Percentiles rank a stretch among this genome's conserved stretches.
Evolutionary conservation across 2,797 vertebrate species (phyloP).

Genomic region (Galago senegalensis): DNA sequence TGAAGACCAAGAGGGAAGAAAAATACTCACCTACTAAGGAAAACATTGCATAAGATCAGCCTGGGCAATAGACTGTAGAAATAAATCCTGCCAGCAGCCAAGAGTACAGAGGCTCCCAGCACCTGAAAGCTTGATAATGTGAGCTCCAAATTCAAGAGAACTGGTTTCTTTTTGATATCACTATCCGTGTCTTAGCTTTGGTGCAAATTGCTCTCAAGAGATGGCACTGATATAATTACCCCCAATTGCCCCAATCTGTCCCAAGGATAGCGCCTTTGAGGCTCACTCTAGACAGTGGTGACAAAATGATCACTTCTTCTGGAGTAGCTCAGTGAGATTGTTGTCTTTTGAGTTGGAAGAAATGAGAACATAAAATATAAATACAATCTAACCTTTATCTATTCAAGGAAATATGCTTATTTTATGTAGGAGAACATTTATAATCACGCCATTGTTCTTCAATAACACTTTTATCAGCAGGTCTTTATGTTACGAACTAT

Average conservation of each 20-base stretch:
- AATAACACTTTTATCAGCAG: conserved; percentile 19
- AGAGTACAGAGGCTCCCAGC: neutral
- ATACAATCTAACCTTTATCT: neutral
- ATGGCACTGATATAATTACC: neutral
- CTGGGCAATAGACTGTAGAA: neutral
- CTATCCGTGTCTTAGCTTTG: neutral
- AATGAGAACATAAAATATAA: conserved; percentile 49
- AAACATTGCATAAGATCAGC: rapidly evolving
- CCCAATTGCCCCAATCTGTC: neutral
- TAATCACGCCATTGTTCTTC: conserved; percentile 9
- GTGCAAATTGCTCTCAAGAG: neutral
- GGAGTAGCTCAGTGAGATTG: neutral
- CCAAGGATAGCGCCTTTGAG: neutral
- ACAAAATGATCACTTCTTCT: neutral
- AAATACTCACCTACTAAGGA: rapidly evolving
- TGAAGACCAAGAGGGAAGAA: neutral
- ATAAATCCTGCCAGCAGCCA: neutral
- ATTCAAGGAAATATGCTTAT: neutral
- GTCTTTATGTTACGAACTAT: conserved; percentile 5
- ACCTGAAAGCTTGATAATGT: neutral
- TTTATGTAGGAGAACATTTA: neutral
- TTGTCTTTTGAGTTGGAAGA: neutral
- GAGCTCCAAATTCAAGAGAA: neutral
- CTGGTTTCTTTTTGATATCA: neutral
- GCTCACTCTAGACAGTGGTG: neutral